Percentiles rank a stretch among this genome's conserved stretches.
Evolutionary conservation across 2,888 invertebrate species (phyloP).

Genomic region (Dichetophora obliterata): DNA sequence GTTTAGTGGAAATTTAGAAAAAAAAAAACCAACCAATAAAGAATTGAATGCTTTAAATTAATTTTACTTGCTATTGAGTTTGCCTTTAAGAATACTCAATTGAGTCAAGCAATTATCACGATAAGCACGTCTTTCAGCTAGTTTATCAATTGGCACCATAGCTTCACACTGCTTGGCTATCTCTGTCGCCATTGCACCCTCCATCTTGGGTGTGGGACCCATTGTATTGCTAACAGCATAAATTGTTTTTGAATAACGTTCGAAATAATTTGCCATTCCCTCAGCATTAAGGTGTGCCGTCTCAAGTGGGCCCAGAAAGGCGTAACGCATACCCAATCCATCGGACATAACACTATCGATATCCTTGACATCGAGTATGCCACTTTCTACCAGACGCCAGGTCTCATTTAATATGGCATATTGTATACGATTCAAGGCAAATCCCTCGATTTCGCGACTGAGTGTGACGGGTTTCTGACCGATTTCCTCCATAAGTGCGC

Average conservation of each 20-base stretch:
- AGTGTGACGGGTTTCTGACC: slow-evolving; percentile 93
- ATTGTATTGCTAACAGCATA: slow-evolving; percentile 79
- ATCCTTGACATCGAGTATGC: slow-evolving; percentile 88
- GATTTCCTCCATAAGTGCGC: slow-evolving; percentile 84
- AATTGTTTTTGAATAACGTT: slow-evolving; percentile 75
- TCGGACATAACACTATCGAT: slow-evolving; percentile 94
- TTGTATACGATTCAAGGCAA: slow-evolving; percentile 93
- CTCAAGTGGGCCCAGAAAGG: slow-evolving; percentile 94
- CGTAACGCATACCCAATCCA: slow-evolving; percentile 95
- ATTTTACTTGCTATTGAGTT: slow-evolving; percentile 71
- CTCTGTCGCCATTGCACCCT: slow-evolving; percentile 75
- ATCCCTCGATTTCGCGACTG: slow-evolving; percentile 89
- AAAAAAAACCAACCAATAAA: neutral
- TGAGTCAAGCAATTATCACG: slow-evolving; percentile 86
- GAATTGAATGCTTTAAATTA: slow-evolving; percentile 3
- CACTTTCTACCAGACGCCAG: slow-evolving; percentile 88
- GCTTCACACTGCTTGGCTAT: slow-evolving; percentile 81
- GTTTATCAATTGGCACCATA: slow-evolving; percentile 80
- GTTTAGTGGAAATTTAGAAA: neutral
- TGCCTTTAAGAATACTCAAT: slow-evolving; percentile 82
- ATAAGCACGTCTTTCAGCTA: slow-evolving; percentile 83
- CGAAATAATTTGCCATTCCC: slow-evolving; percentile 78
- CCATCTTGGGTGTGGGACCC: slow-evolving; percentile 82
- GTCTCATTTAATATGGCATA: slow-evolving; percentile 94
- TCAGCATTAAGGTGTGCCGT: slow-evolving; percentile 95